Conservation (phyloP, 2,113 vertebrate species). For the Oncorhynchus keta region DNA sequence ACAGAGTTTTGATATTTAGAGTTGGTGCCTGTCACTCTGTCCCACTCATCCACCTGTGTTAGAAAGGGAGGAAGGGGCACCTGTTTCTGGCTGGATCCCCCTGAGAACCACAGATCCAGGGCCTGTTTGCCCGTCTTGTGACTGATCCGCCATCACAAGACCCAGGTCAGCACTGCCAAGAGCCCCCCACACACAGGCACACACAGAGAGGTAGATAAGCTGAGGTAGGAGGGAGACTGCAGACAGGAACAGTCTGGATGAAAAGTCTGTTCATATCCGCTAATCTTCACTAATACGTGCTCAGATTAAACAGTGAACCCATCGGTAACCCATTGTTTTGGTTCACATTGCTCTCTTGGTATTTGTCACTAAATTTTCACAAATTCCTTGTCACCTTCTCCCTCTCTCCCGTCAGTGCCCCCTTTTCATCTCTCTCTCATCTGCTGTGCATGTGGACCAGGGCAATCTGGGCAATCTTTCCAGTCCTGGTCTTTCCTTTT, state of each 20-base stretch:
- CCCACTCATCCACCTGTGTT: background rate
- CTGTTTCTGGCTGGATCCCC: constrained; percentile 22
- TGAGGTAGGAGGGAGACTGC: background rate
- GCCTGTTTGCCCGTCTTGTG: constrained; percentile 41
- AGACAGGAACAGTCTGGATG: constrained; percentile 11
- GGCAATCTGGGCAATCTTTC: background rate
- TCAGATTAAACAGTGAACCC: constrained; percentile 44
- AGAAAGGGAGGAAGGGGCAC: background rate
- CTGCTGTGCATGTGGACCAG: background rate
- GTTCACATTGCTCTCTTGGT: constrained; percentile 4
- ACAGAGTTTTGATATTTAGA: background rate
- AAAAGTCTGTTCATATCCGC: constrained; percentile 34
- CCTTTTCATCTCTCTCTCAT: background rate
- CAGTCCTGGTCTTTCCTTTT: too few relatives aligned
- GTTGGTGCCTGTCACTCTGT: background rate
- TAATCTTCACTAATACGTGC: constrained; percentile 68
- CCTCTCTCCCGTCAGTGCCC: background rate
- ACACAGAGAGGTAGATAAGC: constrained; percentile 4
- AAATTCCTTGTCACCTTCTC: background rate
- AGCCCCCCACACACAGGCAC: constrained; percentile 36
- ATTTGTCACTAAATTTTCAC: background rate
- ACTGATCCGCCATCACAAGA: constrained; percentile 69
- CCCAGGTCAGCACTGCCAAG: constrained; percentile 54
- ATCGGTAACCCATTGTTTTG: constrained; percentile 18
- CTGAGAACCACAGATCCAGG: constrained; percentile 54